Evolutionary conservation across 2,888 invertebrate species (phyloP).

Genomic region (Drosophila gaucha): DNA sequence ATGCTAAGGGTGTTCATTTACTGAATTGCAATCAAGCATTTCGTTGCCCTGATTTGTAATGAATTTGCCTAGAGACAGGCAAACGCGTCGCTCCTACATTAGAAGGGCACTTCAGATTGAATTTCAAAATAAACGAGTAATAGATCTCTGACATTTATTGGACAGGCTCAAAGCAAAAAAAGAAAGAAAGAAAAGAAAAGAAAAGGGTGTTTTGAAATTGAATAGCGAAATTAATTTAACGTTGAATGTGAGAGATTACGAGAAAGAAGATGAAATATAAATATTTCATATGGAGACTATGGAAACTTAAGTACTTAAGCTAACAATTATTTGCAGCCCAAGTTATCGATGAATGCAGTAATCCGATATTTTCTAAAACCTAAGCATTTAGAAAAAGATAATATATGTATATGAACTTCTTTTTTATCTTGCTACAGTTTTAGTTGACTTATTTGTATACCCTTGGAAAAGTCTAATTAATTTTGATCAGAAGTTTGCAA

Average conservation of each 20-base stretch:
- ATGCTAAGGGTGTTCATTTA: slow-evolving; percentile 41
- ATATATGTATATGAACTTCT: too few species aligned
- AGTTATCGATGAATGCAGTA: not conserved
- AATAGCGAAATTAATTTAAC: slow-evolving; percentile 1
- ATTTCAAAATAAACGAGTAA: slow-evolving; percentile 50
- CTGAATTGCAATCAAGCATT: slow-evolving; percentile 52
- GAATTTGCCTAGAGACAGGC: slow-evolving; percentile 57
- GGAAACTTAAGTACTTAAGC: too few species aligned
- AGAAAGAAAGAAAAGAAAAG: not conserved
- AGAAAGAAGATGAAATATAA: not conserved
- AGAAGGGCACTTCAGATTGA: slow-evolving; percentile 37
- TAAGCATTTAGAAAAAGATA: too few species aligned
- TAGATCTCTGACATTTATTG: slow-evolving; percentile 64
- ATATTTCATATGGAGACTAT: too few species aligned
- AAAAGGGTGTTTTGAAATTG: slow-evolving; percentile 11
- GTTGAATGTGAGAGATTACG: not conserved
- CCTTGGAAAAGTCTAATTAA: too few species aligned
- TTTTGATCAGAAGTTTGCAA: too few species aligned
- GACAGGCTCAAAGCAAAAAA: slow-evolving; percentile 41
- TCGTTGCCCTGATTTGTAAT: slow-evolving; percentile 48
- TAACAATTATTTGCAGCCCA: too few species aligned
- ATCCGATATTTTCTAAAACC: too few species aligned
- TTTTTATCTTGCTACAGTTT: too few species aligned
- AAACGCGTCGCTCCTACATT: slow-evolving; percentile 32
- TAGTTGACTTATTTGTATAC: too few species aligned